Conservation (phyloP, 2,797 vertebrate species). For the Nannoperca australis region DNA sequence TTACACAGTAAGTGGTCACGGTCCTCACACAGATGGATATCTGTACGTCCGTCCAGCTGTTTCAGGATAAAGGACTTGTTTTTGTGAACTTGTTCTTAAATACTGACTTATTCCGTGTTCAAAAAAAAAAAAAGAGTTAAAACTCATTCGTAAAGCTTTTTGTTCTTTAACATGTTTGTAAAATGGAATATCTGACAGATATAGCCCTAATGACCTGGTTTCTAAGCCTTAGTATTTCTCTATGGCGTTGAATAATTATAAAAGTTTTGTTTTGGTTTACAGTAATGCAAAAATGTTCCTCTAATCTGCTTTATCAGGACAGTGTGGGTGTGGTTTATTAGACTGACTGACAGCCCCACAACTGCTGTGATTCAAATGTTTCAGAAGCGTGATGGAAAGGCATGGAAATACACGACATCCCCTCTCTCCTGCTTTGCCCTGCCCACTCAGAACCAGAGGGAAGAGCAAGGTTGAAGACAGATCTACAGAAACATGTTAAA, state of each 20-base stretch:
- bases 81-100: not conserved
- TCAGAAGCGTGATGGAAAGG: not conserved
- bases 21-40: conserved; percentile 13
- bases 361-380: not conserved
- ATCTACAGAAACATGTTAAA: not conserved
- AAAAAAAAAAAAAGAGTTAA: too few species aligned
- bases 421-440: not conserved
- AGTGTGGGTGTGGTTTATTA: not conserved
- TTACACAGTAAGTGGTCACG: conserved; percentile 20
- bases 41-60: not conserved
- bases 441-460: not conserved
- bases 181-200: not conserved
- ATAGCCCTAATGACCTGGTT: too few species aligned
- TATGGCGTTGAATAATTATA: not conserved
- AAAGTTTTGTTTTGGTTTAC: not conserved
- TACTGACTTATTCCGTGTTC: not conserved
- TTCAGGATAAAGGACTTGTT: conserved; percentile 1
- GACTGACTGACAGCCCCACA: not conserved
- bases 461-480: not conserved
- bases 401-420: not conserved
- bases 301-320: not conserved
- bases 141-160: not conserved
- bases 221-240: too few species aligned
- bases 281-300: not conserved
- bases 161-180: not conserved